Evolutionary conservation across 2,113 vertebrate species (phyloP), one percentile per base, ranked within the genome.

Genomic region (Zosterops borbonicus): DNA sequence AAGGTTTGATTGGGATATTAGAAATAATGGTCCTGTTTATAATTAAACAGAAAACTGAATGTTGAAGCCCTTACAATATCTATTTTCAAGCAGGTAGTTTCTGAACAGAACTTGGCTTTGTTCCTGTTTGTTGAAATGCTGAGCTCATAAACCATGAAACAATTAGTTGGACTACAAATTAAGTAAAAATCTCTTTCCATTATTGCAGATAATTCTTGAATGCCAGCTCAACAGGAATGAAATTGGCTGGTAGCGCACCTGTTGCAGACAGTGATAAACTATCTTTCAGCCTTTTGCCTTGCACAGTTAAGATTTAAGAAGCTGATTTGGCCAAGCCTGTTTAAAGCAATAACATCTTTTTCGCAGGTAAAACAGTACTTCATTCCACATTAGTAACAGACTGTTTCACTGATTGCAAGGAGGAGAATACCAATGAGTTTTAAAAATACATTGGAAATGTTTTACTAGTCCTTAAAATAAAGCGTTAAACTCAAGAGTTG

Each of bases 91-190:
- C 27, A 82, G 76, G 41, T 89, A 60, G 47, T 90, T 97, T 94
- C 87, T 94, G 82, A 85, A 96, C 87, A 95, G 27, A 75, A 82
- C 79, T 95, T 96, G 77, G 27, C 75, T 94, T 25, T 88, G 59
- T 92, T 96, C 47, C 82, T 96, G 31, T 90, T 94, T 58, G 31
- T 76, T 46, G 71, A 95, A 97, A 94, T 11, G 59, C 25, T 96
- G 68, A 96, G 90, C 67, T 94, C 84, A 91, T 92, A 89, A 95
- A 74, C 68, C 52, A 52, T 93, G 68, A 95, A 97, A 86, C 81
- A 97, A 92, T 94, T 94, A 96, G 83, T 87, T 85, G 90, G 69
- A 78, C 44, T 91, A 94, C 13, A 63, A 96, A 95, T 97, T 92
- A 95, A 93, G 39, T 63, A 94, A 94, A 71, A 85, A 84, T 58